phyloP scores from a whole-genome alignment of 2,888 invertebrate genomes.

The Cryptocheilus praepositus region DNA sequence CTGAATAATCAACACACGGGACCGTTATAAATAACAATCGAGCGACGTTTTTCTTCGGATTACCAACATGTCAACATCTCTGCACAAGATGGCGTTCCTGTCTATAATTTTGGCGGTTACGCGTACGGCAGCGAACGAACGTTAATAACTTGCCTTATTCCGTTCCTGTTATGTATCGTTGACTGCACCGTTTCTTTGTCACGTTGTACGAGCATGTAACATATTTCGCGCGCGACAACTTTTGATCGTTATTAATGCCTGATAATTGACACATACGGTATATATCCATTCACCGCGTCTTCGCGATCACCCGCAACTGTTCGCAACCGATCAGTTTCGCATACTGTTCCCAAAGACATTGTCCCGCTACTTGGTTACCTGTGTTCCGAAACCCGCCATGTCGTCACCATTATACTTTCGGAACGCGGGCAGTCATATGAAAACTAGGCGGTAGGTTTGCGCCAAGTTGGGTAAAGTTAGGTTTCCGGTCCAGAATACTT shows the following conservation, averaged over 20 bases:
- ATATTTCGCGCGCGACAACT: conserved; percentile 32
- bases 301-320: conserved; percentile 29
- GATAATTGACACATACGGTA: conserved; percentile 40
- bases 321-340: conserved; percentile 15
- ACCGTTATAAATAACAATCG: conserved; percentile 7
- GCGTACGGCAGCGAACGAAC: conserved; percentile 33
- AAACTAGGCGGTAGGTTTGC: too few relatives aligned
- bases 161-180: conserved; percentile 1
- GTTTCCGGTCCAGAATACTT: too few relatives aligned
- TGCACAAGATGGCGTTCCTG: conserved; percentile 69
- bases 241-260: conserved; percentile 22
- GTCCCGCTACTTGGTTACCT: not conserved
- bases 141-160: conserved; percentile 16
- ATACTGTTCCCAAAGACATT: not conserved
- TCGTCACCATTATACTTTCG: not conserved
- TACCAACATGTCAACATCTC: conserved; percentile 67
- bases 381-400: not conserved
- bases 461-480: too few relatives aligned
- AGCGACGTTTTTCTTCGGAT: conserved; percentile 11
- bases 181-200: conserved; percentile 6
- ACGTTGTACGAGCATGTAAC: conserved; percentile 18
- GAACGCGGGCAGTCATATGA: too few relatives aligned
- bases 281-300: conserved; percentile 42
- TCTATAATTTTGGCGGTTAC: conserved; percentile 69
- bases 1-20: not conserved